Evolutionary conservation across 35 echinoderm and acorn worm species (phyloP), one percentile per base, ranked within the genome.

Genomic region (Heliocidaris erythrogramma): DNA sequence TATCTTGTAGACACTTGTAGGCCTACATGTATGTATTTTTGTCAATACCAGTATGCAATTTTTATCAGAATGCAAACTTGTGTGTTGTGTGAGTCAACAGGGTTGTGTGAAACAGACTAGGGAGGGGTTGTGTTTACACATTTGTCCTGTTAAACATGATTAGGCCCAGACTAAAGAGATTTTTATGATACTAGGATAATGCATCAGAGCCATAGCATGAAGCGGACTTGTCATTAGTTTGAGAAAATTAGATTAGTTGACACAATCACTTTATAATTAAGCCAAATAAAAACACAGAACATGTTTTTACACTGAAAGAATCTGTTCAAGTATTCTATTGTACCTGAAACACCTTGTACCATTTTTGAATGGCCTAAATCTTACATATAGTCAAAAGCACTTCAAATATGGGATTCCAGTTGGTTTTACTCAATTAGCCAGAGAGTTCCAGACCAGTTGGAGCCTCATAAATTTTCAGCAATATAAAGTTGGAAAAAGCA

Each of bases 51-150:
- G 3, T 42, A 42, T 42, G 16, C 60, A 21, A 8, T 27, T n/a
- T 1, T 21, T 27, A 78, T 78, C 65, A 78, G 65, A 78, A 21
- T n/a, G 65, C 27, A 78, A 78, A 78, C 27, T 78, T 78, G 65
- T n/a, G 27, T 78, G 18, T 78, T 78, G 65, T 27, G n/a, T 78
- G 65, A 78, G 65, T 78, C 65, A 78, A 78, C 65, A 78, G 27
- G 65, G 65, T 78, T 78, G 65, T 78, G 65, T 78, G 65, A 78
- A 78, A n/a, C 65, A 78, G 65, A 78, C 65, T 78, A 78, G 65
- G 65, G 65, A 78, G 65, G 65, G 65, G 65, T 78, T 27, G 65
- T 78, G 65, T 78, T 78, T 78, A 78, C 65, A 78, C 65, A 78
- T 78, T 78, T 78, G n/a, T 78, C 21, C 65, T 27, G 65, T 78